Conservation (phyloP, 2,797 vertebrate species). For the Helostoma temminkii region DNA sequence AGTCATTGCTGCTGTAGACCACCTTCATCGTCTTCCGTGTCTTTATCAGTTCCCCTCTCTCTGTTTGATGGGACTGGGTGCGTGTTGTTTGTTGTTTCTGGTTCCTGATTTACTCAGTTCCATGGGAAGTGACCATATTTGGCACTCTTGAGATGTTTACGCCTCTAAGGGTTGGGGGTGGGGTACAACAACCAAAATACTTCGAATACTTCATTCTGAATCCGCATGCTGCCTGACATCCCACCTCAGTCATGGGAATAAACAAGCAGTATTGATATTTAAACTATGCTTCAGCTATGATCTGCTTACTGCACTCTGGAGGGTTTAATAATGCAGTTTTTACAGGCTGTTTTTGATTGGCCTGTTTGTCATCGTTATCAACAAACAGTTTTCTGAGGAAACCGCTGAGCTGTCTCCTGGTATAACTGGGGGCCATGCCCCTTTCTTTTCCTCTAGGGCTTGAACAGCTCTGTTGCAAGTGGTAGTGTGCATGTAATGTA, state of each 20-base stretch:
- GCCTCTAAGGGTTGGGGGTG: conserved; percentile 7
- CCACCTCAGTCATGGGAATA: conserved; percentile 46
- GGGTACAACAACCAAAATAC: conserved; percentile 65
- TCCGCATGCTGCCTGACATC: conserved; percentile 47
- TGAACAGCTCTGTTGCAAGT: conserved; percentile 65
- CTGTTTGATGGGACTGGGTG: conserved; percentile 42
- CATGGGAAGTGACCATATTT: conserved; percentile 80
- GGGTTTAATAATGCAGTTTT: conserved; percentile 33
- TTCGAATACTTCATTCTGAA: conserved; percentile 67
- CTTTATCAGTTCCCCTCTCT: conserved; percentile 24
- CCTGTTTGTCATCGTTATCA: conserved; percentile 59
- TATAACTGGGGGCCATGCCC: conserved; percentile 63
- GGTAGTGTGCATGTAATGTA: conserved; percentile 15
- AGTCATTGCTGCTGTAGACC: conserved; percentile 56
- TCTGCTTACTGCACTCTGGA: conserved; percentile 30
- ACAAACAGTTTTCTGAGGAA: conserved; percentile 63
- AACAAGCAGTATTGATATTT: conserved; percentile 44
- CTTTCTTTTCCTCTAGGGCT: conserved; percentile 73
- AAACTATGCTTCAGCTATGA: conserved; percentile 24
- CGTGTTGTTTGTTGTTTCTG: conserved; percentile 67
- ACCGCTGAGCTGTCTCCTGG: conserved; percentile 67
- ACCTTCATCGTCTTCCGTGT: conserved; percentile 32
- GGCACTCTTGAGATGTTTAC: conserved; percentile 66
- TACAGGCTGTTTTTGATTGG: conserved; percentile 38
- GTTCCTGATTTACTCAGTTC: conserved; percentile 63